phyloP scores from a whole-genome alignment of 2,113 vertebrate species.

The Ameiurus melas region DNA sequence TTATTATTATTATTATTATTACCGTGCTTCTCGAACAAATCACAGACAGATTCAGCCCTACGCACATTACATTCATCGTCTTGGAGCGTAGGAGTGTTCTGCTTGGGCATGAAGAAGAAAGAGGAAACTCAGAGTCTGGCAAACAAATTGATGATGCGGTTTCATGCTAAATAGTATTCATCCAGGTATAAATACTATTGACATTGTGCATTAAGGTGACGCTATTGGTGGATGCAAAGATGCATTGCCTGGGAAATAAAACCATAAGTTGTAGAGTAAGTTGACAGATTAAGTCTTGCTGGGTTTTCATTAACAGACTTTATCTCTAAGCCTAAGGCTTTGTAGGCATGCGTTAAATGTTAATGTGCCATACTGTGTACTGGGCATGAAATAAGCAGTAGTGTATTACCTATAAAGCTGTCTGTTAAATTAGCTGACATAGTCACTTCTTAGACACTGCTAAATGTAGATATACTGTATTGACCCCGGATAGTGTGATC shows the following conservation, averaged over 20 bases:
- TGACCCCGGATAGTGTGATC: not conserved
- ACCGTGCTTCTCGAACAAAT: not conserved
- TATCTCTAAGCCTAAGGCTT: not conserved
- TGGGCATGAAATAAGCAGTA: constrained; percentile 52
- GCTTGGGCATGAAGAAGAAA: not conserved
- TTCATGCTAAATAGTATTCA: not conserved
- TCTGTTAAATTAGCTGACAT: constrained; percentile 56
- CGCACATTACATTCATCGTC: not conserved
- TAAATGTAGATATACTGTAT: not conserved
- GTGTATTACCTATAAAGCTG: constrained; percentile 65
- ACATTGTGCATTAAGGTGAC: not conserved
- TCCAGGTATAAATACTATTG: not conserved
- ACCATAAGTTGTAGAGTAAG: constrained; percentile 17
- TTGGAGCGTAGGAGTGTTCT: not conserved
- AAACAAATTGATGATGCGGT: not conserved
- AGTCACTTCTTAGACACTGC: constrained; percentile 11
- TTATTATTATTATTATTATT: not conserved
- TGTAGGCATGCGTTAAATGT: constrained; percentile 42
- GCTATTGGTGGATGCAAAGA: not conserved
- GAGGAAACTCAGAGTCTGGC: not conserved
- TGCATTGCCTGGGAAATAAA: constrained; percentile 35
- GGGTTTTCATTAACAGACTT: not conserved
- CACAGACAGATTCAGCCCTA: not conserved
- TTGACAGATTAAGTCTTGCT: constrained; percentile 3
- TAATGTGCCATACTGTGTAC: constrained; percentile 52